phyloP scores from a whole-genome alignment of 2,113 vertebrate species.

The Vulpes lagopus region DNA sequence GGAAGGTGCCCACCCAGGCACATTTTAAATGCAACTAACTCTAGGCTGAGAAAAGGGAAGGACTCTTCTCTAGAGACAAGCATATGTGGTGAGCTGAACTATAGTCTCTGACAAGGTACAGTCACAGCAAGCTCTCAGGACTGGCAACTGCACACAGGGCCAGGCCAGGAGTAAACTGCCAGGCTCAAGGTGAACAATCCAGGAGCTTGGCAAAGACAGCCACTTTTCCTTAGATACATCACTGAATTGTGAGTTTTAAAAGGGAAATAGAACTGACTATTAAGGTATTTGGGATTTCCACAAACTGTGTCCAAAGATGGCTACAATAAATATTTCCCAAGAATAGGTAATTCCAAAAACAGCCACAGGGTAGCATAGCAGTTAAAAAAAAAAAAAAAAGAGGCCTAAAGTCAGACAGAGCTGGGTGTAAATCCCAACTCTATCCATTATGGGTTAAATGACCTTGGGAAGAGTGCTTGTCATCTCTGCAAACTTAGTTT shows the following conservation, averaged over 20 bases:
- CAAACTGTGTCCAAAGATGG: slow-evolving; percentile 51
- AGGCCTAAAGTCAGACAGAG: slow-evolving; percentile 2
- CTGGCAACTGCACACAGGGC: neutral
- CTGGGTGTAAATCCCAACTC: neutral
- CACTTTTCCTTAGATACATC: slow-evolving; percentile 60
- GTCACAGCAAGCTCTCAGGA: neutral
- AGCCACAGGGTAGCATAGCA: neutral
- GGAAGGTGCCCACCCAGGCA: neutral
- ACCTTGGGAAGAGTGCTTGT: neutral
- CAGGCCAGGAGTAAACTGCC: neutral
- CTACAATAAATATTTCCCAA: slow-evolving; percentile 67
- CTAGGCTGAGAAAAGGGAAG: neutral
- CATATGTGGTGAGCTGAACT: neutral
- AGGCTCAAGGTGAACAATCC: slow-evolving; percentile 16
- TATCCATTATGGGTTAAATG: neutral
- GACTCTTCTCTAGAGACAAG: neutral
- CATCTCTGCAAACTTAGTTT: slow-evolving; percentile 11
- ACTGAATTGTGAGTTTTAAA: slow-evolving; percentile 50
- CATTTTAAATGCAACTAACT: neutral
- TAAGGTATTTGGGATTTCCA: slow-evolving; percentile 72
- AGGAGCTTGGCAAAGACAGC: slow-evolving; percentile 16
- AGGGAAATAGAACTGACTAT: slow-evolving; percentile 62
- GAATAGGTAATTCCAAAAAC: slow-evolving; percentile 42
- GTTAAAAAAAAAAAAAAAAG: slow-evolving; percentile 21
- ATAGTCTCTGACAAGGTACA: neutral